These are phyloP conservation scores for Anagyrus pseudococci DNA, from an alignment of 2,888 invertebrate genomes.

Conservation along the genomic window DNA sequence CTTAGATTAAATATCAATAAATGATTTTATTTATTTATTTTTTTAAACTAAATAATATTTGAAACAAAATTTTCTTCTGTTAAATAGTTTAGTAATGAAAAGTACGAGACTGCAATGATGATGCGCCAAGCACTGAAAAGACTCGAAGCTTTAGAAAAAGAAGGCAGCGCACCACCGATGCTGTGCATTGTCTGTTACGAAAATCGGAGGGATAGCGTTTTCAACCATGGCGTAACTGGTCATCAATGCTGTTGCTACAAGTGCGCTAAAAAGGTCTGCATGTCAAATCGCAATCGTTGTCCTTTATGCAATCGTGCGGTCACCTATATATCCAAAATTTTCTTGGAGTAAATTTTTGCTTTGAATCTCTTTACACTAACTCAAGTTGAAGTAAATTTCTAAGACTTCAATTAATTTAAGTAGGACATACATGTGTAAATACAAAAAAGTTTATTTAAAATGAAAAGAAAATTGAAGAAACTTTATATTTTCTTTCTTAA, in stretches of 20 bases:
- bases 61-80: neutral
- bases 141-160: neutral
- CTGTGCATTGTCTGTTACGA: constrained; percentile 69
- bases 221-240: constrained; percentile 71
- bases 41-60: too few species aligned
- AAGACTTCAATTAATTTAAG: too few species aligned
- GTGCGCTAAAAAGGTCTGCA: constrained; percentile 74
- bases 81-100: neutral
- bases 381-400: too few species aligned
- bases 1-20: neutral
- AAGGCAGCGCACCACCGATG: neutral
- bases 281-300: constrained; percentile 68
- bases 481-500: too few species aligned
- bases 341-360: constrained; percentile 44
- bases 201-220: constrained; percentile 72
- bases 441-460: too few species aligned
- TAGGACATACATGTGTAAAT: too few species aligned
- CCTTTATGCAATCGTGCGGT: constrained; percentile 75
- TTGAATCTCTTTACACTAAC: neutral
- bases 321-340: constrained; percentile 71
- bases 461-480: too few species aligned
- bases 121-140: neutral
- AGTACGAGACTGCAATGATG: neutral
- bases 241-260: constrained; percentile 77
- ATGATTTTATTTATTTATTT: too few species aligned